These are phyloP conservation scores for Lepus timidus DNA, from an alignment of 2,113 vertebrate genomes.

Conservation along the genomic window DNA sequence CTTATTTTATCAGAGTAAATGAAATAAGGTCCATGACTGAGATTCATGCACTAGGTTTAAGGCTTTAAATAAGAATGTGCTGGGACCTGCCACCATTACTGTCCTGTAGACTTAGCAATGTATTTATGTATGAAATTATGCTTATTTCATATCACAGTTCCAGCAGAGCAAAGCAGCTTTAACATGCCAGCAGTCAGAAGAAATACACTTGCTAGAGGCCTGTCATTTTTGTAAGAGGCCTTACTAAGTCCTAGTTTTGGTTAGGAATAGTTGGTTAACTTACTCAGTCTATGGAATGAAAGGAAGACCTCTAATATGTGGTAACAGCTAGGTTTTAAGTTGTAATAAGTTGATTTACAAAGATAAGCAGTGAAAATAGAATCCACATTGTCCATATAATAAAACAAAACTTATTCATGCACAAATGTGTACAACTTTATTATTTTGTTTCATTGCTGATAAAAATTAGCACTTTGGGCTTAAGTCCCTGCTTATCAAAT, in stretches of 20 bases:
- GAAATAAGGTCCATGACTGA: not conserved
- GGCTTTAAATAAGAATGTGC: slow-evolving; percentile 1
- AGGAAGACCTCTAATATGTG: not conserved
- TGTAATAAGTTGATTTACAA: slow-evolving; percentile 25
- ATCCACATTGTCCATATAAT: not conserved
- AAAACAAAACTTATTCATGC: slow-evolving; percentile 8
- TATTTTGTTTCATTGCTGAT: slow-evolving; percentile 38
- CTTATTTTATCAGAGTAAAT: not conserved
- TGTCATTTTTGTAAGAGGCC: not conserved
- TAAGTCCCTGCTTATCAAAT: slow-evolving; percentile 33
- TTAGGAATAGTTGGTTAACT: slow-evolving; percentile 1
- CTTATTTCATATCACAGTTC: slow-evolving; percentile 9
- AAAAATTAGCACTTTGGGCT: slow-evolving; percentile 51
- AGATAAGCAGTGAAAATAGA: not conserved
- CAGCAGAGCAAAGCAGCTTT: slow-evolving; percentile 32
- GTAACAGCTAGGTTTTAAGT: slow-evolving; percentile 5
- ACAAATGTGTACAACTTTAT: not conserved
- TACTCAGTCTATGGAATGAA: not conserved
- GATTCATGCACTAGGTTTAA: not conserved
- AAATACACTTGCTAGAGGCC: not conserved
- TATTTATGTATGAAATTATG: not conserved
- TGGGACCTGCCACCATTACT: not conserved
- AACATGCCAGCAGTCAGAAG: not conserved
- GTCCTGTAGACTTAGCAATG: slow-evolving; percentile 15
- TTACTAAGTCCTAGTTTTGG: not conserved